Evolutionary conservation across 2,888 invertebrate species (phyloP).

Genomic region (Labia minor): DNA sequence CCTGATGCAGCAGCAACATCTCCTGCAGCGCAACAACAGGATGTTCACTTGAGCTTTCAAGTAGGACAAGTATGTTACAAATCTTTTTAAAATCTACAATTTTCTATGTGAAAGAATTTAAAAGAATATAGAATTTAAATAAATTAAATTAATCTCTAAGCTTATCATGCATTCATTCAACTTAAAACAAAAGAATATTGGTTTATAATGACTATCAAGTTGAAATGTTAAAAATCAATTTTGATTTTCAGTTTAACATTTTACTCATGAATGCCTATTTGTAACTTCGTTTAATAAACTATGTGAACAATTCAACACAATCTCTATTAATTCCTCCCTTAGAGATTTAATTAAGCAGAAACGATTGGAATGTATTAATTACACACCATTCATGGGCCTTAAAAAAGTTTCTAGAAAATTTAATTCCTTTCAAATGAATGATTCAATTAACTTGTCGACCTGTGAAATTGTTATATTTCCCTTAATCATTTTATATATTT

Average conservation of each 20-base stretch:
- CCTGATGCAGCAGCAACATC: constrained; percentile 20
- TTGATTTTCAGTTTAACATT: not conserved
- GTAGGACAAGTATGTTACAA: constrained; percentile 26
- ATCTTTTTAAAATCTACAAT: not conserved
- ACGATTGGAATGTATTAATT: not conserved
- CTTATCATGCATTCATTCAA: not conserved
- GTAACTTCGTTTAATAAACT: not conserved
- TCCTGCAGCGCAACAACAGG: constrained; percentile 27
- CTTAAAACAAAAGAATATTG: not conserved
- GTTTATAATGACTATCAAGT: not conserved
- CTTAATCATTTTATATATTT: no score
- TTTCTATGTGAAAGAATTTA: not conserved
- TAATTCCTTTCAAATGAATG: no score
- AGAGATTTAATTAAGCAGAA: not conserved
- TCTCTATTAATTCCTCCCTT: not conserved
- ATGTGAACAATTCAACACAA: not conserved
- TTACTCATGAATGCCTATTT: not conserved
- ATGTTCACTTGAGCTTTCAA: constrained; percentile 47
- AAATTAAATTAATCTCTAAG: not conserved
- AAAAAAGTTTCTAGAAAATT: no score
- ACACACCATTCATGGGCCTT: not conserved
- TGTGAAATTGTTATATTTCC: no score
- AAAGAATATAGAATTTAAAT: not conserved
- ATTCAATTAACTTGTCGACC: no score
- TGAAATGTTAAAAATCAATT: no score